Conservation (phyloP, 2,113 vertebrate genomes). For the Gobius niger region DNA sequence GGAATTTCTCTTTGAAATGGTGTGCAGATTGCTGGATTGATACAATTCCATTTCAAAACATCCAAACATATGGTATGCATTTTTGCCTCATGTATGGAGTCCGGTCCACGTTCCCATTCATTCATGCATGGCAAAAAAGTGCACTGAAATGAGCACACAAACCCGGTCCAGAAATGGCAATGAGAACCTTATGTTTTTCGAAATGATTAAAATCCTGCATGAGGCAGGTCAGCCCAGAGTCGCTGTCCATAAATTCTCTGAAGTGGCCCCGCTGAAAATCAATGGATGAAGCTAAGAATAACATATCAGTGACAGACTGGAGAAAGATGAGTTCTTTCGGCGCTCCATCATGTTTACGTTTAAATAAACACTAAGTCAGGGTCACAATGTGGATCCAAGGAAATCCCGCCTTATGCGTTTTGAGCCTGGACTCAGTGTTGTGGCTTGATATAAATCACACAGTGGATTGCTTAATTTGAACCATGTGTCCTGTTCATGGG, state of each 20-base stretch:
- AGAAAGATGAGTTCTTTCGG: neutral
- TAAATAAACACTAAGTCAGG: conserved; percentile 9
- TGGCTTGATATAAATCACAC: conserved; percentile 45
- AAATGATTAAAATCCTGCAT: conserved; percentile 3
- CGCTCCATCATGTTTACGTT: conserved; percentile 3
- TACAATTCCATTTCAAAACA: too few species aligned
- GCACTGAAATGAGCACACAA: neutral
- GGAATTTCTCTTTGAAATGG: too few species aligned
- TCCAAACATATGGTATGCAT: neutral
- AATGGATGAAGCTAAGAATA: neutral
- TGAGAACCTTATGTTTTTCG: neutral
- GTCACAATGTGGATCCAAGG: conserved; percentile 1
- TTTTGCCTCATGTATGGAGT: neutral
- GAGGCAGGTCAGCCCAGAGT: neutral
- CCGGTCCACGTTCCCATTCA: conserved; percentile 1
- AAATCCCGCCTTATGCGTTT: conserved; percentile 3
- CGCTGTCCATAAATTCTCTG: neutral
- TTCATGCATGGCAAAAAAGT: neutral
- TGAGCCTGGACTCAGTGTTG: conserved; percentile 22
- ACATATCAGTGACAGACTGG: neutral
- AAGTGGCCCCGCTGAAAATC: conserved; percentile 8
- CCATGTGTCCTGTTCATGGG: conserved; percentile 49
- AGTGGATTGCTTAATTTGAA: conserved; percentile 54
- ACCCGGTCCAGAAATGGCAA: conserved; percentile 15
- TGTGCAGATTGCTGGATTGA: too few species aligned